phyloP scores from a whole-genome alignment of 1,140 invertebrate species.

The Saccostrea echinata region DNA sequence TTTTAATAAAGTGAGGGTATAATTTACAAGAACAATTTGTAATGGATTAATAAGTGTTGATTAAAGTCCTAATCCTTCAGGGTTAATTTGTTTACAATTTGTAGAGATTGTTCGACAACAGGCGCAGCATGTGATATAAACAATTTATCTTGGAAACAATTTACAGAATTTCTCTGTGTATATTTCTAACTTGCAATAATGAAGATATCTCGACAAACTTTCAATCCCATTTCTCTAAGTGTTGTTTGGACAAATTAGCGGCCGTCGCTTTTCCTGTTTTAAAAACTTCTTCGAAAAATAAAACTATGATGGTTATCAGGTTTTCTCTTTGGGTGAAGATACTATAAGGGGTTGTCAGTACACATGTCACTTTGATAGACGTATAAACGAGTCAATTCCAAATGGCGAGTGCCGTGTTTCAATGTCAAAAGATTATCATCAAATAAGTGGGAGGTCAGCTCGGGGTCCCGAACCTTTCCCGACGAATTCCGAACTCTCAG shows the following conservation, averaged over 20 bases:
- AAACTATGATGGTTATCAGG: background rate
- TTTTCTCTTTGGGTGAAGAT: background rate
- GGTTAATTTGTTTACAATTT: constrained; percentile 35
- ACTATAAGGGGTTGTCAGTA: background rate
- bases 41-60: constrained; percentile 37
- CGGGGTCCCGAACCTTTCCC: background rate
- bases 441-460: background rate
- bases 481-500: constrained; percentile 19
- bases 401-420: constrained; percentile 24
- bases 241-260: constrained; percentile 32
- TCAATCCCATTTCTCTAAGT: constrained; percentile 19
- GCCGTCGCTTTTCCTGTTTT: constrained; percentile 22
- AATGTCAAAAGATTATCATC: constrained; percentile 28
- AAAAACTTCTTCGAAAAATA: background rate
- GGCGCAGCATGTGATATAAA: constrained; percentile 30
- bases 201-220: constrained; percentile 17
- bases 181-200: constrained; percentile 39
- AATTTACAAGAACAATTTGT: constrained; percentile 3
- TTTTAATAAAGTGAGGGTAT: constrained; percentile 23
- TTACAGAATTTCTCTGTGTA: constrained; percentile 32
- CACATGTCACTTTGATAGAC: constrained; percentile 7
- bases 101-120: constrained; percentile 21
- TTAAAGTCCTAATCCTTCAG: background rate
- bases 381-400: constrained; percentile 28
- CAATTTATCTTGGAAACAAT: constrained; percentile 37